Evolutionary conservation across 2,797 vertebrate species (phyloP).

Genomic region (Cyclura pinguis): DNA sequence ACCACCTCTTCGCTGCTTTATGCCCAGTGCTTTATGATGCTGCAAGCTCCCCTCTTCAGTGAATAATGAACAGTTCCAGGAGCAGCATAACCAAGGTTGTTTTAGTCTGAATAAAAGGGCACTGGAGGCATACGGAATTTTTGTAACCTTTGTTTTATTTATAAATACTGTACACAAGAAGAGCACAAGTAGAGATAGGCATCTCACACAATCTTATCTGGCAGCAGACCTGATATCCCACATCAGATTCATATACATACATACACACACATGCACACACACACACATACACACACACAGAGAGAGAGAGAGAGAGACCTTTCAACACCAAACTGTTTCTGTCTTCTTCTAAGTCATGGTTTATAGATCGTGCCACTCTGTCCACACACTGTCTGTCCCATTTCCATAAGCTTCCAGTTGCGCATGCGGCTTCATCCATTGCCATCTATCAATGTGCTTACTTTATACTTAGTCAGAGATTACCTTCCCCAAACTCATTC

Average conservation of each 20-base stretch:
- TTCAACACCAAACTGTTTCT: not conserved
- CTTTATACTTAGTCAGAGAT: not conserved
- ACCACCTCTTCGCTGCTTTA: not conserved
- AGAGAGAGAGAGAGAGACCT: not conserved
- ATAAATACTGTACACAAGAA: not conserved
- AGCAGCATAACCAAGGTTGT: not conserved
- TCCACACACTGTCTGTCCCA: not conserved
- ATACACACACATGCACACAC: too few relatives aligned
- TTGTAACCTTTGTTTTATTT: not conserved
- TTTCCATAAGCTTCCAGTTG: too few relatives aligned
- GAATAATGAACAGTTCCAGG: not conserved
- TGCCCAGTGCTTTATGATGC: constrained; percentile 33
- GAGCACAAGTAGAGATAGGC: not conserved
- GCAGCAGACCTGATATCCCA: not conserved
- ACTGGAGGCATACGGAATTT: not conserved
- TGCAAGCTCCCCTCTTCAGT: not conserved
- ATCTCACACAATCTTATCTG: not conserved
- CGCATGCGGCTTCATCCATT: not conserved
- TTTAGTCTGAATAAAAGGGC: not conserved
- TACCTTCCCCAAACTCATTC: not conserved
- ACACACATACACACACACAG: too few relatives aligned
- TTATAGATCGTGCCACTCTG: not conserved
- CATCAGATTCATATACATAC: too few relatives aligned
- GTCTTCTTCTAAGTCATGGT: not conserved
- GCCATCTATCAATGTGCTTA: not conserved